Evolutionary conservation across 1,140 invertebrate species (phyloP), one percentile per base, ranked within the genome.

Genomic region (Dreissena polymorpha): DNA sequence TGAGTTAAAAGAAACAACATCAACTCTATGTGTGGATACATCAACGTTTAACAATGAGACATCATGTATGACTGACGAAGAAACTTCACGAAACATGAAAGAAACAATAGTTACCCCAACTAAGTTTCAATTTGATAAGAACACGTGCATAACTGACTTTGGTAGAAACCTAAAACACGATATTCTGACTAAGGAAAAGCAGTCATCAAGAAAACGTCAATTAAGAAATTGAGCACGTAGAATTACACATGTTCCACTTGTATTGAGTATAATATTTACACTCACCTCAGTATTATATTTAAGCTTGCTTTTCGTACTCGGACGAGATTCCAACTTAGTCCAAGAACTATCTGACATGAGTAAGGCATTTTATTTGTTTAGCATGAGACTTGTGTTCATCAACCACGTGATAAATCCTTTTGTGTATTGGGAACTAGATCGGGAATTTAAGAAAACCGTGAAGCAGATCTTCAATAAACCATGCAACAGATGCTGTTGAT

Each of bases 351-450:
- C 69, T 55, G 0, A 55, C 8, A n/a, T 10, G 10, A 27, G 29
- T 13, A 68, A 63, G 49, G 72, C 80, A 0, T 21, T 67, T 13
- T 83, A 83, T 39, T 83, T 74, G 29, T 83, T 60, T 53, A 68
- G 73, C 27, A 55, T 75, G 14, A 57, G 80, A 23, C 55, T 83
- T 5, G 63, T 67, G 14, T 82, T 82, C 57, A 72, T 82, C 13
- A 74, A 82, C 57, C 80, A 82, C 55, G 80, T 75, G 21, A 82
- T 82, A 18, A 82, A 82, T 23, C 80, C 80, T 14, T 25, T 75
- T n/a, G 72, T 82, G 5, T 82, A 82, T 25, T 70, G 71, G 0
- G 10, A 65, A 51, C 51, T 82, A 29, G 80, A 82, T 69, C 49
- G 55, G 18, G n/a, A 63, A 21, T 81, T 81, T 60, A 79, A 53